Conservation (phyloP, 2,797 vertebrate species). For the Microctenopoma stevenorrisi region DNA sequence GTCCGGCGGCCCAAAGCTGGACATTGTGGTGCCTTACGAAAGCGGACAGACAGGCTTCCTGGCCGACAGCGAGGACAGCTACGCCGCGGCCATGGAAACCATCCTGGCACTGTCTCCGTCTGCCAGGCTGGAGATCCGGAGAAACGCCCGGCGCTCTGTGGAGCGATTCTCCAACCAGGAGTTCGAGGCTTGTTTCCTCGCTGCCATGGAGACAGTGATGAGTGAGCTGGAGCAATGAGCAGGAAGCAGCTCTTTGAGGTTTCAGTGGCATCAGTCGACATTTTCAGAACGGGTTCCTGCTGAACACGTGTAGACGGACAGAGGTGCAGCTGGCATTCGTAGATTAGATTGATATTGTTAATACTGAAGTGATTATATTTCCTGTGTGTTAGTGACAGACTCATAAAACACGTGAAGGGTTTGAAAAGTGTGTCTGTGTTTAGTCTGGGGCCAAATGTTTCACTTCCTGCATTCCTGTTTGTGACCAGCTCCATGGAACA, state of each 20-base stretch:
- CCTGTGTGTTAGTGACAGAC: not conserved
- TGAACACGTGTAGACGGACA: not conserved
- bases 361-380: too few species aligned
- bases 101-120: constrained; percentile 86
- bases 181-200: constrained; percentile 89
- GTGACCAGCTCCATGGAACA: constrained; percentile 17
- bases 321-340: too few species aligned
- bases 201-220: constrained; percentile 83
- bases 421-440: not conserved
- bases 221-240: constrained; percentile 58
- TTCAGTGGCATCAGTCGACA: not conserved
- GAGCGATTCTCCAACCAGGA: constrained; percentile 90
- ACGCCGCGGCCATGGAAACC: constrained; percentile 86
- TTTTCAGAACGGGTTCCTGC: not conserved
- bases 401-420: not conserved
- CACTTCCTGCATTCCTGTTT: constrained; percentile 43
- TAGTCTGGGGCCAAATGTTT: constrained; percentile 27
- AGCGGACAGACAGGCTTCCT: constrained; percentile 89
- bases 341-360: too few species aligned
- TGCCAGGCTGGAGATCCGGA: constrained; percentile 84
- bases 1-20: constrained; percentile 92
- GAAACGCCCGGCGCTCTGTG: constrained; percentile 87
- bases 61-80: constrained; percentile 89
- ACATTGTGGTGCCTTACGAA: constrained; percentile 89
- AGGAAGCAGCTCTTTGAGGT: constrained; percentile 7